Percentiles rank a stretch among this genome's conserved stretches.
Evolutionary conservation across 1,140 invertebrate genomes (phyloP).

Genomic region (Halictus rubicundus): DNA sequence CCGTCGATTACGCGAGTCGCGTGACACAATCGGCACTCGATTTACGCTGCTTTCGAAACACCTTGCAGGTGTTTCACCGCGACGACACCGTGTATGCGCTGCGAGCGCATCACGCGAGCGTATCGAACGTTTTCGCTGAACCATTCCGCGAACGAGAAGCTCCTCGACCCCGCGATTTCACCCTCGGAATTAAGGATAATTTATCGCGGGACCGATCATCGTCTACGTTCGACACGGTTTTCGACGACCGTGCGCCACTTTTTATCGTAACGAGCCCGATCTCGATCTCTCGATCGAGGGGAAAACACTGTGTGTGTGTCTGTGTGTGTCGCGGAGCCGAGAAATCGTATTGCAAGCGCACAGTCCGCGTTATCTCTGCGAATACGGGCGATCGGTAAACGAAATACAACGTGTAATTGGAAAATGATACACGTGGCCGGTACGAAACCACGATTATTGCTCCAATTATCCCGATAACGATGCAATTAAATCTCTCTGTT

Average conservation of each 20-base stretch:
- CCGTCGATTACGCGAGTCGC: background rate
- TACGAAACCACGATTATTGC: background rate
- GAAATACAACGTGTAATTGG: background rate
- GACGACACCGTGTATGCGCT: background rate
- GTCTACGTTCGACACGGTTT: background rate
- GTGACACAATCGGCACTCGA: background rate
- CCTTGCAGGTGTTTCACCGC: slow-evolving; percentile 7
- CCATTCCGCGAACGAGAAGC: slow-evolving; percentile 1
- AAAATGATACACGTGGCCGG: background rate
- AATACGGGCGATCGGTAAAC: background rate
- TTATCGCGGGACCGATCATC: slow-evolving; percentile 45
- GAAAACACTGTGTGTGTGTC: background rate
- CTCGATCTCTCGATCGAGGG: background rate
- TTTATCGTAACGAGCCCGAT: background rate
- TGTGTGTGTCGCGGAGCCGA: background rate
- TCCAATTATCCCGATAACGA: slow-evolving; percentile 22
- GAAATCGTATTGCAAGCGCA: background rate
- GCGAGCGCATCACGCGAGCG: background rate
- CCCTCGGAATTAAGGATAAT: slow-evolving; percentile 54
- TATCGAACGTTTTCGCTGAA: background rate
- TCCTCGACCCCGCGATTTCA: slow-evolving; percentile 54
- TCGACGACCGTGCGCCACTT: slow-evolving; percentile 5
- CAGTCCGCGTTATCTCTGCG: too few species aligned
- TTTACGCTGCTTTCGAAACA: slow-evolving; percentile 11
- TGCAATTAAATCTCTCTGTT: slow-evolving; percentile 39